phyloP scores from a whole-genome alignment of 2,888 invertebrate species.

The Dinocampus coccinellae region DNA sequence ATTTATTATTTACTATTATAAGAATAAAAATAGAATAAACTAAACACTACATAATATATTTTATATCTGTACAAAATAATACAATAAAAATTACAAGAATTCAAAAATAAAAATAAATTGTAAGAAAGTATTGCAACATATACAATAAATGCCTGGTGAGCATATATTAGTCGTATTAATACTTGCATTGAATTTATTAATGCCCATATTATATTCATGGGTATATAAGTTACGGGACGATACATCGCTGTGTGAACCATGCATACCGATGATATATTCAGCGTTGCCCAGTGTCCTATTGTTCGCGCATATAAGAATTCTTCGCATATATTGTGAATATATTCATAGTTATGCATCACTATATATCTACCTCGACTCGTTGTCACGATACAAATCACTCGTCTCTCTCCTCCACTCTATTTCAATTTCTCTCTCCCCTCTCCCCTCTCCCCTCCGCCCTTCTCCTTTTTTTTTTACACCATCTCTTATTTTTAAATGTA shows the following conservation, averaged over 20 bases:
- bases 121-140: not conserved
- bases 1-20: too few relatives aligned
- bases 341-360: conserved; percentile 28
- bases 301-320: conserved; percentile 48
- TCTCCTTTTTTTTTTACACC: not conserved
- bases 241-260: conserved; percentile 44
- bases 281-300: conserved; percentile 60
- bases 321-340: conserved; percentile 30
- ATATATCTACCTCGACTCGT: conserved; percentile 35
- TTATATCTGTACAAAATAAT: too few relatives aligned
- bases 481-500: not conserved
- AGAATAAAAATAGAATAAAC: too few relatives aligned
- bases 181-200: conserved; percentile 66
- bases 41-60: too few relatives aligned
- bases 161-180: conserved; percentile 68
- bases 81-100: too few relatives aligned
- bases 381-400: conserved; percentile 23
- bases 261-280: conserved; percentile 62
- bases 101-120: not conserved
- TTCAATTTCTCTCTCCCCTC: not conserved
- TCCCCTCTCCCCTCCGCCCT: not conserved
- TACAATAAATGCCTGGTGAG: conserved; percentile 62
- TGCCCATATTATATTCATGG: conserved; percentile 66
- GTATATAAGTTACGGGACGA: conserved; percentile 48
- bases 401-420: conserved; percentile 17